Evolutionary conservation across 2,888 invertebrate species (phyloP).

Genomic region (Epirrhoe alternata): DNA sequence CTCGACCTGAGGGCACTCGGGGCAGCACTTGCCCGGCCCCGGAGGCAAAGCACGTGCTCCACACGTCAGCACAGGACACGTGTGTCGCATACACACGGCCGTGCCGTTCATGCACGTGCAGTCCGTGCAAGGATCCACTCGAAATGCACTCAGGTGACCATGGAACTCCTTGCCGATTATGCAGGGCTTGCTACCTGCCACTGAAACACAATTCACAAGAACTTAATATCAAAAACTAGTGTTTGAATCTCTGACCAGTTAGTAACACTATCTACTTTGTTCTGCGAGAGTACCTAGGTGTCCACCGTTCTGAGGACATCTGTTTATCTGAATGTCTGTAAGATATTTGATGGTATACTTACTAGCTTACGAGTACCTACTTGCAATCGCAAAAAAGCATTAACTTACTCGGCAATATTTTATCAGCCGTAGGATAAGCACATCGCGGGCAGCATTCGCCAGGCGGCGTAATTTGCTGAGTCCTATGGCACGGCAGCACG

Average conservation of each 20-base stretch:
- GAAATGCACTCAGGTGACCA: conserved; percentile 86
- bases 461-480: conserved; percentile 88
- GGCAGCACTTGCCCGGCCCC: conserved; percentile 89
- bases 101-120: conserved; percentile 94
- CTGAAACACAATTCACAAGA: conserved; percentile 36
- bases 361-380: too few relatives aligned
- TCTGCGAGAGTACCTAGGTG: too few relatives aligned
- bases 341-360: too few relatives aligned
- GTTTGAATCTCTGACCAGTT: too few relatives aligned
- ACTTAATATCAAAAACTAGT: too few relatives aligned
- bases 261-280: too few relatives aligned
- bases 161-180: conserved; percentile 89
- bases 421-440: conserved; percentile 77
- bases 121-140: conserved; percentile 91
- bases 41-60: conserved; percentile 90
- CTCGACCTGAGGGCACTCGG: conserved; percentile 89
- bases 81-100: conserved; percentile 90
- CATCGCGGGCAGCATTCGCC: conserved; percentile 92
- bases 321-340: not conserved
- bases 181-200: conserved; percentile 85
- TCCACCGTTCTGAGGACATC: too few relatives aligned
- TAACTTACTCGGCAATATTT: conserved; percentile 76
- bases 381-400: not conserved
- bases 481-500: conserved; percentile 92
- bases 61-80: conserved; percentile 96